Conservation (phyloP, 2,797 vertebrate genomes). For the Alosa sapidissima region DNA sequence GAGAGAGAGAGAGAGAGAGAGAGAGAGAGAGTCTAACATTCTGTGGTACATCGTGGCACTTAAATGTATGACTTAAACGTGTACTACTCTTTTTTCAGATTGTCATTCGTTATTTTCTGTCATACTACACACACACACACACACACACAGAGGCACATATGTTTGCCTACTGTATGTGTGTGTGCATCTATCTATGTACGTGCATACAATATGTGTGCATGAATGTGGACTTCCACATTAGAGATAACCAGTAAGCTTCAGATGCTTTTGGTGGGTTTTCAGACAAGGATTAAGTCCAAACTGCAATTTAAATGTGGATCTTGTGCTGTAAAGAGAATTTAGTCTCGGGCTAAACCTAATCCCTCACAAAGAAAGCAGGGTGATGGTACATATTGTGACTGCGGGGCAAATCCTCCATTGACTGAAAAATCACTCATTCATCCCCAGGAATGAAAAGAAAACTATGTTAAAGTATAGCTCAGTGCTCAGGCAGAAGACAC, state of each 20-base stretch:
- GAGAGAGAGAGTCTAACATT: neutral
- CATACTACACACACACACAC: neutral
- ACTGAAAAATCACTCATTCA: conserved; percentile 15
- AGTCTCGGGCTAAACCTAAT: conserved; percentile 4
- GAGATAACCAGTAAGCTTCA: neutral
- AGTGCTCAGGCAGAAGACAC: neutral
- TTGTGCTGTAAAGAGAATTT: neutral
- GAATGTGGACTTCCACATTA: neutral
- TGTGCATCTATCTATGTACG: neutral
- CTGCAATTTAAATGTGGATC: conserved; percentile 25
- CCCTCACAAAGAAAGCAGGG: neutral
- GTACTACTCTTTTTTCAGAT: neutral
- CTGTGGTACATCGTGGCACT: neutral
- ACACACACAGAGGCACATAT: neutral
- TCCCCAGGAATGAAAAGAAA: conserved; percentile 5
- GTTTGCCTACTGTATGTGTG: neutral
- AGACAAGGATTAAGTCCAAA: conserved; percentile 12
- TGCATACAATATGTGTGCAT: neutral
- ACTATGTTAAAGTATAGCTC: neutral
- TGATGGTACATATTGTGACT: conserved; percentile 12
- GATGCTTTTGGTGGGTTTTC: conserved; percentile 17
- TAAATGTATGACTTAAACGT: neutral
- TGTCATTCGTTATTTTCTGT: neutral
- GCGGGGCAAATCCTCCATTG: conserved; percentile 4
- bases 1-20: neutral